Base-by-base conservation (phyloP, 2,888 invertebrate species). In the Hypercompe scribonia region DNA sequence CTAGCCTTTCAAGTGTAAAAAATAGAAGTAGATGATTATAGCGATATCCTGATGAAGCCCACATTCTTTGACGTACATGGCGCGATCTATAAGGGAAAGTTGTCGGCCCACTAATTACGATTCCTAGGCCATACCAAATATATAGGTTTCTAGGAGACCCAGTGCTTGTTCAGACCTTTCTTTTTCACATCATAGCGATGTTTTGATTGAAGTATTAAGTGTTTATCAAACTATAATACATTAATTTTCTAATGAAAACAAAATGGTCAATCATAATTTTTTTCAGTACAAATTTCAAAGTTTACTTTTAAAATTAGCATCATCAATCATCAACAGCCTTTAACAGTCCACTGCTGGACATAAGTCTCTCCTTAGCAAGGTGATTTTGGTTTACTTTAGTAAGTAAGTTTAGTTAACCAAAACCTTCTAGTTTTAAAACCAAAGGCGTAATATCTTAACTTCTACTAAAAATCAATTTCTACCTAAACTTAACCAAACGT, bases 111-210 rank as follows among this genome's bases (percentile, higher is more conserved):
- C 83, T 84, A 84, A 82, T 87, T 86, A 74, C 68, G 50, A 87
- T 88, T 89, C 86, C 84, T 87, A 83, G 81, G 82, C 79, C 81
- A 71, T 73, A 71, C 68, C 5, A 73, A 70, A 77, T 71, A 82
- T 79, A 81, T 88, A 71, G 85, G 87, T 87, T 86, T 87, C 54
- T 86, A 63, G 80, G 77, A 68, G 63, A 58, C 31, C 28, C 64
- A 74, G 39, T 36, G 21, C 65, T 78, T 68, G 74, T 73, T 69
- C 58, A 61, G 58, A 65, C 21, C 10, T 8, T 33, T 21, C 50
- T 69, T 69, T 31, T 33, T n/a, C 28, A 66, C 36, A 31, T 68
- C 24, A 50, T 8, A 50, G 58, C 61, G 31, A 58, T 61, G 36
- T n/a, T n/a, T n/a, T n/a, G n/a, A n/a, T n/a, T n/a, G 36, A 36